Base-by-base conservation (phyloP, 2,888 invertebrate genomes). In the Melanostoma scalare region DNA sequence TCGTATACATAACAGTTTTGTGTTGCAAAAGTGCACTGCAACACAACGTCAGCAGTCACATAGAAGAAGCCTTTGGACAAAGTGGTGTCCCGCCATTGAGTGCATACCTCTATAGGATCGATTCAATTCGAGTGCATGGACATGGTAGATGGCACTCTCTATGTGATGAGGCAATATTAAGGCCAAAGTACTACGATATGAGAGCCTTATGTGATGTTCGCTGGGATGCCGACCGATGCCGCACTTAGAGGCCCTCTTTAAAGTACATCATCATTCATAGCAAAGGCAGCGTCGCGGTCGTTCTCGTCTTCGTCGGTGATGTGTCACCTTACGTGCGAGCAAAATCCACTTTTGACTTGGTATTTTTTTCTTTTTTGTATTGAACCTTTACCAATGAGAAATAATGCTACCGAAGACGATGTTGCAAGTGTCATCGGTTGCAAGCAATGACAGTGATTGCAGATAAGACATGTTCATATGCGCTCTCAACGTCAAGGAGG, bases 391-490 rank as follows among this genome's bases (percentile, higher is more conserved):
- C 52, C 48, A 68, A 42, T 58, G 69, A 71, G 30, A 63, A 30
- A 63, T 20, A 20, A 20, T 58, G 69, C 63, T 75, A 75, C 69
- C 53, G 63, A 71, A 69, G 35, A 75, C 56, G 68, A 65, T 69
- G 77, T 69, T 73, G 73, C 63, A 78, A 82, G 68, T 82, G 68
- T 77, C 77, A 68, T 82, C 82, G 73, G 58, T 82, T 82, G 77
- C 63, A 72, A 68, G 82, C 82, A 82, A 72, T 73, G 76, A 63
- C 75, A 72, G 69, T 76, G 82, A 82, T 82, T 63, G 68, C 20
- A 82, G 82, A 82, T 82, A 82, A 74, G 68, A 77, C 82, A 82
- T 82, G 79, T 74, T 69, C 73, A 61, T 69, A 69, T 63, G 73
- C 69, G 53, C 77, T 69, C 44, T 74, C 31, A 20, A 52, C 42